Evolutionary conservation across 2,797 vertebrate genomes (phyloP).

Genomic region (Pelodytes ibericus): DNA sequence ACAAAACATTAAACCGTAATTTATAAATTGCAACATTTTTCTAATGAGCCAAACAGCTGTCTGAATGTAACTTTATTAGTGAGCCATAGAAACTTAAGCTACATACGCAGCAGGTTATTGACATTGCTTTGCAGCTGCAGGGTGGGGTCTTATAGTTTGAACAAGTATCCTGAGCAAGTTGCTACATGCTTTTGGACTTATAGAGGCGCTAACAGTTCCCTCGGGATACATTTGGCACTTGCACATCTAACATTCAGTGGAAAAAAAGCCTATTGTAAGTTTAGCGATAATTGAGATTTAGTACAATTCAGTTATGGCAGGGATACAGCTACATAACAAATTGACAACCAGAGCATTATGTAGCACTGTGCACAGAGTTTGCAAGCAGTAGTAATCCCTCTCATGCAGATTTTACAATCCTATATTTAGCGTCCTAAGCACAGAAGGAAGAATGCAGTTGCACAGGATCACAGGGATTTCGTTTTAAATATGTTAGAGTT

Average conservation of each 20-base stretch:
- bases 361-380: neutral
- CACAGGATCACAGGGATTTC: neutral
- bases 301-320: too few species aligned
- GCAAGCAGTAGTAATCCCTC: neutral
- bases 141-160: slow-evolving; percentile 56
- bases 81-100: neutral
- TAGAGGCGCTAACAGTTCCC: slow-evolving; percentile 20
- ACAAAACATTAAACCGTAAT: too few species aligned
- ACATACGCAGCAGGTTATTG: slow-evolving; percentile 28
- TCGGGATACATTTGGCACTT: too few species aligned
- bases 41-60: too few species aligned
- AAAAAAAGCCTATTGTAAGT: too few species aligned
- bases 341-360: neutral
- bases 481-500: neutral
- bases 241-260: too few species aligned
- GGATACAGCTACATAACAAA: too few species aligned
- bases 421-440: slow-evolving; percentile 15
- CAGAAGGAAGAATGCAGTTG: slow-evolving; percentile 5
- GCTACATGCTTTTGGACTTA: slow-evolving; percentile 56
- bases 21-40: too few species aligned
- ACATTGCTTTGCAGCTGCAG: slow-evolving; percentile 57
- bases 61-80: too few species aligned
- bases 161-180: slow-evolving; percentile 57
- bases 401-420: neutral
- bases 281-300: too few species aligned